These are phyloP conservation scores for Armadillidium nasatum DNA, from an alignment of 1,140 invertebrate genomes.

Conservation along the genomic window DNA sequence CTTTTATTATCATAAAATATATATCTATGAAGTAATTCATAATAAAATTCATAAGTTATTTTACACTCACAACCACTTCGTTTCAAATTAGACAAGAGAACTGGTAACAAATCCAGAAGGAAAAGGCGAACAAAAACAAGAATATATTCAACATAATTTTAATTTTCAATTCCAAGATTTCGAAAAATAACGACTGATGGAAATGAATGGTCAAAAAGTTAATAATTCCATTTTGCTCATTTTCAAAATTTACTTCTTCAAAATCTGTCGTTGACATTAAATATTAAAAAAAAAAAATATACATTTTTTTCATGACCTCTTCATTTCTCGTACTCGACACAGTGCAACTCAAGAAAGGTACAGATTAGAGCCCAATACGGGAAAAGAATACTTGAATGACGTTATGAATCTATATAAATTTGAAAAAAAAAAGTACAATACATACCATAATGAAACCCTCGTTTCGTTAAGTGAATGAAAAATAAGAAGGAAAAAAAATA, in stretches of 20 bases:
- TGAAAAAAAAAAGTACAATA: not conserved
- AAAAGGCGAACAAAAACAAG: not conserved
- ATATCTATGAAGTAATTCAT: no score
- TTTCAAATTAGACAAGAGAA: no score
- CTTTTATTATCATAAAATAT: no score
- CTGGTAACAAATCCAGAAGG: no score
- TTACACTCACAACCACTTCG: no score
- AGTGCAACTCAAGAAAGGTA: not conserved
- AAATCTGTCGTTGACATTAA: not conserved
- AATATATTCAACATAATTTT: not conserved
- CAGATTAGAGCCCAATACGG: not conserved
- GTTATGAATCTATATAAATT: not conserved
- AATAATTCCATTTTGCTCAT: not conserved
- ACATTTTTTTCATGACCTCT: not conserved
- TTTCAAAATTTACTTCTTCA: not conserved
- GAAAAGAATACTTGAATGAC: not conserved
- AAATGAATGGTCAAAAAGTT: not conserved
- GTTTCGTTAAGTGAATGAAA: not conserved
- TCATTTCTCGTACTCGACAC: not conserved
- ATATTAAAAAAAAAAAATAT: not conserved
- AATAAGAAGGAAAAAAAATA: not conserved
- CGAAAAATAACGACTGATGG: not conserved
- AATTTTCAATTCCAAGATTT: conserved; percentile 9
- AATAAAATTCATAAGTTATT: no score
- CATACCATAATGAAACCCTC: not conserved